phyloP scores from a whole-genome alignment of 2,113 vertebrate genomes.

The Megaleporinus macrocephalus region DNA sequence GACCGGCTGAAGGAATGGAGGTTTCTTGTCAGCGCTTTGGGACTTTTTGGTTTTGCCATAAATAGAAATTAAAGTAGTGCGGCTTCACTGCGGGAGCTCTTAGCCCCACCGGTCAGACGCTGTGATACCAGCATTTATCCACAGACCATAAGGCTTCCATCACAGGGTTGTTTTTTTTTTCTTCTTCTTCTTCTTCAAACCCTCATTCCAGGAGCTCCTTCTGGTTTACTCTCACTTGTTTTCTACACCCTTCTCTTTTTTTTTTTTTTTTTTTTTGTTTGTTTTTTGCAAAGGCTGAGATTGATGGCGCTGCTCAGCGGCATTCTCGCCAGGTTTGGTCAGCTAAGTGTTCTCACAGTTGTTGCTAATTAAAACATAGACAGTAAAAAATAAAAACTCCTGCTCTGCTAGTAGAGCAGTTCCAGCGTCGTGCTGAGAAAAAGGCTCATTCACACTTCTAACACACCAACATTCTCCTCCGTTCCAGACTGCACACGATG shows the following conservation, averaged over 20 bases:
- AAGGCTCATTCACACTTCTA: conserved; percentile 11
- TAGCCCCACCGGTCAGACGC: conserved; percentile 5
- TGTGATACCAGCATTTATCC: conserved; percentile 25
- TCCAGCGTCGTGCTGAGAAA: conserved; percentile 1
- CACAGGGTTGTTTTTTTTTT: conserved; percentile 28
- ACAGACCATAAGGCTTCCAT: neutral
- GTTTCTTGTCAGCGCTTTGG: neutral
- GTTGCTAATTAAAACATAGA: conserved; percentile 60
- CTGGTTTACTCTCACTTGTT: conserved; percentile 14
- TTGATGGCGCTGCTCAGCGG: conserved; percentile 60
- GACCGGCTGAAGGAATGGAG: conserved; percentile 8
- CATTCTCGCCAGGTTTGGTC: conserved; percentile 54
- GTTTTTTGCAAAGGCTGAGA: conserved; percentile 38
- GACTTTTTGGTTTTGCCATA: conserved; percentile 38
- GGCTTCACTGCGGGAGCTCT: conserved; percentile 2
- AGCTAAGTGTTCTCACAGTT: conserved; percentile 58
- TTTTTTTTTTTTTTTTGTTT: no score
- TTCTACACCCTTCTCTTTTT: neutral
- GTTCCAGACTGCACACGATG: neutral
- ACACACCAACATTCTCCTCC: neutral
- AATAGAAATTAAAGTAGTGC: conserved; percentile 37
- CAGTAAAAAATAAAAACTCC: conserved; percentile 40
- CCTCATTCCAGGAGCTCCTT: conserved; percentile 2
- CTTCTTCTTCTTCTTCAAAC: no score
- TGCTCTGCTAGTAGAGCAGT: conserved; percentile 2